These are phyloP conservation scores for Leptopilina clavipes DNA, from an alignment of 1,140 invertebrate genomes.

Conservation along the genomic window DNA sequence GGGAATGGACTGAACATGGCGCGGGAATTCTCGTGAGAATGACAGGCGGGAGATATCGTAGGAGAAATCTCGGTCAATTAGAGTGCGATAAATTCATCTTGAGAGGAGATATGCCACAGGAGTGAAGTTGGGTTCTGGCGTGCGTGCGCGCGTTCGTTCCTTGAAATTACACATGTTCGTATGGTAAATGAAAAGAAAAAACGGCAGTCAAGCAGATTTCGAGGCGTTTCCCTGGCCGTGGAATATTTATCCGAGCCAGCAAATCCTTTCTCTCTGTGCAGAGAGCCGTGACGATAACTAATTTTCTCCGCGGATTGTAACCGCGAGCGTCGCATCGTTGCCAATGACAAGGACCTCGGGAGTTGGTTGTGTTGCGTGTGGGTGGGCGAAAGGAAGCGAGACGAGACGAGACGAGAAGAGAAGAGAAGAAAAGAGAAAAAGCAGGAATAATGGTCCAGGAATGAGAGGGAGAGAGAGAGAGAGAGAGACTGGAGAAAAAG, in stretches of 20 bases:
- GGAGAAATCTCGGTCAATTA: constrained; percentile 30
- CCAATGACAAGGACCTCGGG: constrained; percentile 30
- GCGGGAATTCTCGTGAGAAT: constrained; percentile 24
- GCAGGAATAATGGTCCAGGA: constrained; percentile 30
- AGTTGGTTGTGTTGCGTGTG: not conserved
- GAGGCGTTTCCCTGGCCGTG: constrained; percentile 17
- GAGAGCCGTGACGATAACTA: constrained; percentile 30
- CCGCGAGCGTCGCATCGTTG: constrained; percentile 24
- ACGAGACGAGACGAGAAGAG: too few relatives aligned
- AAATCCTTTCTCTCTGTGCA: constrained; percentile 32
- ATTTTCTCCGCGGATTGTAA: constrained; percentile 27
- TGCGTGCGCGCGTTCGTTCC: not conserved
- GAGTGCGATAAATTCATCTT: constrained; percentile 30
- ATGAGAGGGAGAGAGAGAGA: too few relatives aligned
- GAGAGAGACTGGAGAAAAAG: not conserved
- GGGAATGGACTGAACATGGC: constrained; percentile 4
- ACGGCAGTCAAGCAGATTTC: not conserved
- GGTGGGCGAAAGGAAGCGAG: constrained; percentile 6
- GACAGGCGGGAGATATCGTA: constrained; percentile 27
- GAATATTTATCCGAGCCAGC: constrained; percentile 12
- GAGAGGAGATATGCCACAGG: not conserved
- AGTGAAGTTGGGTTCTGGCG: too few relatives aligned
- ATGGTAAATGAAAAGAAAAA: too few relatives aligned
- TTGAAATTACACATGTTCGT: constrained; percentile 11
- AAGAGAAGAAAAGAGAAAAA: constrained; percentile 27